phyloP scores from a whole-genome alignment of 2,888 invertebrate species.

The Platerodrilus igneus region DNA sequence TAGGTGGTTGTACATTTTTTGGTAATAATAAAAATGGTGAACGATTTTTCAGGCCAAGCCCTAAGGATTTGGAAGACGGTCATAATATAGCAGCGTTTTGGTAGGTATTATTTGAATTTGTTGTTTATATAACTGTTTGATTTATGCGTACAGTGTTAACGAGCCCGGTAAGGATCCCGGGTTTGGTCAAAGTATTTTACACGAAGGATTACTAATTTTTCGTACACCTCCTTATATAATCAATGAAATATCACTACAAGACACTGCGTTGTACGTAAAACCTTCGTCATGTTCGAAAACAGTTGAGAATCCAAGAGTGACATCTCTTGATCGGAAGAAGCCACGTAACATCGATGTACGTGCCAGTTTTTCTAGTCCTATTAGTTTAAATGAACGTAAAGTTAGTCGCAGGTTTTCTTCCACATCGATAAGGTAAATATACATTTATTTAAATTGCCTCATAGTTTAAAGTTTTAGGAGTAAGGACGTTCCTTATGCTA shows the following conservation, averaged over 20 bases:
- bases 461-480: conserved; percentile 33
- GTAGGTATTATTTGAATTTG: conserved; percentile 41
- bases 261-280: conserved; percentile 43
- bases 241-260: conserved; percentile 71
- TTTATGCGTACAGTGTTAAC: conserved; percentile 60
- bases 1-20: conserved; percentile 93
- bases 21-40: conserved; percentile 87
- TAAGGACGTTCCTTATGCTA: conserved; percentile 73
- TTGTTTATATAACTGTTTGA: background rate
- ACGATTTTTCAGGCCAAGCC: conserved; percentile 81
- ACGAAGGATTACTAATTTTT: conserved; percentile 81
- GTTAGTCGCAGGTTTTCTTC: conserved; percentile 60
- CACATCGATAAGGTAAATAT: conserved; percentile 52
- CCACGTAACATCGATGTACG: conserved; percentile 21
- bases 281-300: conserved; percentile 7
- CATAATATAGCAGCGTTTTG: conserved; percentile 77
- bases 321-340: conserved; percentile 30
- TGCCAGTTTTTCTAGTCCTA: conserved; percentile 46
- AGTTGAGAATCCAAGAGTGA: conserved; percentile 33
- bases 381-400: conserved; percentile 38
- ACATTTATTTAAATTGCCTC: background rate
- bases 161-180: conserved; percentile 79
- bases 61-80: conserved; percentile 75
- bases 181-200: conserved; percentile 90
- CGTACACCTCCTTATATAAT: conserved; percentile 85